Evolutionary conservation across 2,113 vertebrate species (phyloP).

Genomic region (Gymnogyps californianus): DNA sequence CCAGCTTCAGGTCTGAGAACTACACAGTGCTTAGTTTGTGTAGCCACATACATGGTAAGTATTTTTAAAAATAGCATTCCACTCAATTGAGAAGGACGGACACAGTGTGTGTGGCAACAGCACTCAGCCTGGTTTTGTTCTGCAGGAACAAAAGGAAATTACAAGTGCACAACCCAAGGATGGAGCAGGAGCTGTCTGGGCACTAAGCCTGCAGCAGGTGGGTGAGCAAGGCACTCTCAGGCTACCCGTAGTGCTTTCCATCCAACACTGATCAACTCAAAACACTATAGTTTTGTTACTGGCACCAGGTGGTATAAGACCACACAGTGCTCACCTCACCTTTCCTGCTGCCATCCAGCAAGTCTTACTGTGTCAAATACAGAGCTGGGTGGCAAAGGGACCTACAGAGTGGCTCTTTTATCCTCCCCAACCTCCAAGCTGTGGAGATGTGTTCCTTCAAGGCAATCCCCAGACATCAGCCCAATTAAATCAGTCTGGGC

Average conservation of each 20-base stretch:
- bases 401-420: background rate
- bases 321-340: background rate
- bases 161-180: background rate
- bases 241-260: background rate
- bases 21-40: background rate
- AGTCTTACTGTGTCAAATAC: background rate
- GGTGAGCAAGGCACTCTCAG: background rate
- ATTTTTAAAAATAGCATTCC: background rate
- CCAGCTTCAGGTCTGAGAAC: background rate
- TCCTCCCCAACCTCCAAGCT: background rate
- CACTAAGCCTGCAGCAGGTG: background rate
- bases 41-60: background rate
- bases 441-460: background rate
- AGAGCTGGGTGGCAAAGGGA: background rate
- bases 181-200: background rate
- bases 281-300: background rate
- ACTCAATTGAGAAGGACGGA: background rate
- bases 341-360: background rate
- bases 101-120: background rate
- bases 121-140: background rate
- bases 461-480: background rate
- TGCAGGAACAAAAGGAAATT: background rate
- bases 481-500: background rate
- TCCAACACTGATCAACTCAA: background rate
- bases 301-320: background rate